A percentile compares a stretch with the other conserved stretches of the same genome.
phyloP scores from a whole-genome alignment of 2,888 invertebrate species.

The Tubulanus polymorphus region DNA sequence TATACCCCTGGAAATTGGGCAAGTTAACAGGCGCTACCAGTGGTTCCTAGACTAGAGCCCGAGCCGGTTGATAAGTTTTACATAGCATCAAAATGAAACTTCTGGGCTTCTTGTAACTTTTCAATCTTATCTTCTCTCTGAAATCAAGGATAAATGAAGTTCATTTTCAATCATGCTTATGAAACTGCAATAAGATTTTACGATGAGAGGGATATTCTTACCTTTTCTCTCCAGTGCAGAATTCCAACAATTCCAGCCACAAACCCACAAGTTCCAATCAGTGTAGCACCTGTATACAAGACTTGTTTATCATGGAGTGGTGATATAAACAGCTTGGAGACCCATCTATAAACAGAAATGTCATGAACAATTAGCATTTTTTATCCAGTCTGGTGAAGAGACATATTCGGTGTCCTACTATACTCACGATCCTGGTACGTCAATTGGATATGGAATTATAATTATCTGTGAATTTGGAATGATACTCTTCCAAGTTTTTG shows the following conservation, averaged over 20 bases:
- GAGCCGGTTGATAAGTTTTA: constrained; percentile 53
- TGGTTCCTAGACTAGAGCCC: no score
- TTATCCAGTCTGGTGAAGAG: background rate
- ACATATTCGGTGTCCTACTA: background rate
- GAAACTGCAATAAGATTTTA: no score
- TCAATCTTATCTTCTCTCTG: constrained; percentile 70
- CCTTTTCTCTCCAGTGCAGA: constrained; percentile 83
- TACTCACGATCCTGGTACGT: constrained; percentile 61
- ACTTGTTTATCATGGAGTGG: constrained; percentile 78
- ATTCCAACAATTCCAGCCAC: constrained; percentile 80
- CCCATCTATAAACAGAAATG: constrained; percentile 62
- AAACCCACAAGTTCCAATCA: constrained; percentile 79
- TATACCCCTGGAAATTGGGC: no score
- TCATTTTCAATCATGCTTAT: no score
- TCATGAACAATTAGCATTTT: background rate
- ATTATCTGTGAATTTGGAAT: constrained; percentile 98
- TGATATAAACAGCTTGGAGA: constrained; percentile 86
- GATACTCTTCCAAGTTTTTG: constrained; percentile 78
- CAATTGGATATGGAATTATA: constrained; percentile 78
- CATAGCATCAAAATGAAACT: constrained; percentile 85
- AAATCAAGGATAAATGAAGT: no score
- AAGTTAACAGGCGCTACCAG: no score
- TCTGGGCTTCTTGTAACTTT: constrained; percentile 72
- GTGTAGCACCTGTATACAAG: constrained; percentile 81
- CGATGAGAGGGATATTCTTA: constrained; percentile 18